These are phyloP conservation scores for Microtus obscurus DNA, from an alignment of 2,797 vertebrate species.

Conservation along the genomic window DNA sequence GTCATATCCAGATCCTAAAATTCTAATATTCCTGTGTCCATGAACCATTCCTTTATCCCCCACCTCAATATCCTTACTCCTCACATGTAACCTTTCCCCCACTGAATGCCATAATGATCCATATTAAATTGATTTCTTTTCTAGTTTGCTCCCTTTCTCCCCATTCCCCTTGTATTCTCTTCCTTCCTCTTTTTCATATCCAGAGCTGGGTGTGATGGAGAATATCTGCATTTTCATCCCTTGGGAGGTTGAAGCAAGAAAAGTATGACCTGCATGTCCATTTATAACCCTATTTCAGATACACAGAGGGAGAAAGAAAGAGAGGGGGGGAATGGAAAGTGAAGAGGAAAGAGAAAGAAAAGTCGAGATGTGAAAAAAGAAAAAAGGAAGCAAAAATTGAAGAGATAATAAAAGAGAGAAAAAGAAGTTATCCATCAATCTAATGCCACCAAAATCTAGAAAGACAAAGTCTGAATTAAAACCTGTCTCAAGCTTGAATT, in stretches of 20 bases:
- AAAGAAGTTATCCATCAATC: background rate
- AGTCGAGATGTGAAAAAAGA: too few relatives aligned
- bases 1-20: background rate
- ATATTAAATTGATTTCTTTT: background rate
- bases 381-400: background rate
- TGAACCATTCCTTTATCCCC: background rate
- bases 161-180: background rate
- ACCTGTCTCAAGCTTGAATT: background rate
- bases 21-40: background rate
- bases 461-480: background rate
- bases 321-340: background rate
- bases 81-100: background rate
- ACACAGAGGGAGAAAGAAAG: background rate
- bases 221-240: background rate
- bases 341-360: background rate
- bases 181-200: background rate
- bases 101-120: background rate
- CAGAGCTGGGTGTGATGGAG: background rate
- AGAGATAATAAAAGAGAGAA: background rate
- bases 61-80: fast-evolving
- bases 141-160: fast-evolving
- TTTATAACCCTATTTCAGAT: background rate
- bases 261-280: background rate
- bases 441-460: background rate
- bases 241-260: background rate